Percentiles rank a stretch among this genome's conserved stretches.
These are phyloP conservation scores for Candidula unifasciata DNA, from an alignment of 2,888 invertebrate species.

Conservation along the genomic window DNA sequence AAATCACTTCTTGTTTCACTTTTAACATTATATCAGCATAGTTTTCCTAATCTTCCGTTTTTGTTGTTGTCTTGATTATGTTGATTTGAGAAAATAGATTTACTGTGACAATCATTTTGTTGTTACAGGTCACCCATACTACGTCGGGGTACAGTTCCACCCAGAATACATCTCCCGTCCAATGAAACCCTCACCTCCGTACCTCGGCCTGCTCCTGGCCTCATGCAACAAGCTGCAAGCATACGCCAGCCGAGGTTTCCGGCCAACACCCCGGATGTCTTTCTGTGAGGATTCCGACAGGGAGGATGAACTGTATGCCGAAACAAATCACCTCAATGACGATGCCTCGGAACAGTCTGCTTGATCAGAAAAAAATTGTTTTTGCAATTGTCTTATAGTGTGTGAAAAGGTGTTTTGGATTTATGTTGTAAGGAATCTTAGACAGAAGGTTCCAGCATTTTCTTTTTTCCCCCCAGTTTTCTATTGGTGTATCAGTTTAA, in stretches of 20 bases:
- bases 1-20: no score
- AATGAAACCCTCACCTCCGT: constrained; percentile 91
- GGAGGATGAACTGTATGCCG: constrained; percentile 58
- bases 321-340: background rate
- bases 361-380: background rate
- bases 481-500: no score
- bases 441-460: no score
- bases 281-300: constrained; percentile 64
- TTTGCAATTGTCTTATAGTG: no score
- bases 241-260: constrained; percentile 72
- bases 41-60: no score
- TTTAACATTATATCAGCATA: no score
- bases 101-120: no score
- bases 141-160: constrained; percentile 97
- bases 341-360: background rate
- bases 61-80: no score
- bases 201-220: constrained; percentile 94
- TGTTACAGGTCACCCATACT: constrained; percentile 88
- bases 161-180: constrained; percentile 95
- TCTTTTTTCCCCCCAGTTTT: no score
- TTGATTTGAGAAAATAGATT: no score
- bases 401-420: no score
- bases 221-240: constrained; percentile 88
- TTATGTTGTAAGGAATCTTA: no score
- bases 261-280: constrained; percentile 72